phyloP scores from a whole-genome alignment of 2,113 vertebrate species.

The Jaculus jaculus region DNA sequence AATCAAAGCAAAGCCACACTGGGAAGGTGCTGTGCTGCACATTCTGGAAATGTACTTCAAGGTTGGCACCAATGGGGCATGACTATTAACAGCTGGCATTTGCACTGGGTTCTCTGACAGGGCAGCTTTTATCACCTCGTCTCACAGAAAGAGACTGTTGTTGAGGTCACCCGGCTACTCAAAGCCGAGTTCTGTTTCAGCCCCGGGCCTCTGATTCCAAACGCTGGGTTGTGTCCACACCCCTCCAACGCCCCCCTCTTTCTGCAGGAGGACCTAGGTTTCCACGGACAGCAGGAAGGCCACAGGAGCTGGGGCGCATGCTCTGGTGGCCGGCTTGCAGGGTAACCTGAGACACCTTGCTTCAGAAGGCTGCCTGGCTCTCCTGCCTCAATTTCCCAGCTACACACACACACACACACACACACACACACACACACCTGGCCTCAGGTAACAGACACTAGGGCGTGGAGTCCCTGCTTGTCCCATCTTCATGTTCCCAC shows the following conservation, averaged over 20 bases:
- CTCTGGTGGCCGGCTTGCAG: not conserved
- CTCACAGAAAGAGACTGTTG: not conserved
- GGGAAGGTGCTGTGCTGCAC: too few relatives aligned
- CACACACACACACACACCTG: not conserved
- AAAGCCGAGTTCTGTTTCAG: not conserved
- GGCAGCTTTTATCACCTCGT: not conserved
- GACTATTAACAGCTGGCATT: not conserved
- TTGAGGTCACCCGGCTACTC: not conserved
- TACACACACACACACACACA: accelerated
- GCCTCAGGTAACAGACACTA: not conserved
- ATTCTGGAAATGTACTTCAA: not conserved
- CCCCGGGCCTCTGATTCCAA: not conserved
- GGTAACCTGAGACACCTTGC: not conserved
- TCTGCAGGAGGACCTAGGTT: not conserved
- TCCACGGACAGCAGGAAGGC: not conserved
- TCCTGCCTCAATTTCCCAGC: not conserved
- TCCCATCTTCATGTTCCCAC: not conserved
- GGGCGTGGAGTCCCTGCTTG: not conserved
- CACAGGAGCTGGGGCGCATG: not conserved
- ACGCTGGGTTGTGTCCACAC: too few relatives aligned
- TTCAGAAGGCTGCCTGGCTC: not conserved
- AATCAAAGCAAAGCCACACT: not conserved
- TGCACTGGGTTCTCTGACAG: not conserved
- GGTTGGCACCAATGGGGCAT: not conserved
- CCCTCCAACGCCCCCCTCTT: not conserved